These are phyloP conservation scores for Thalassophryne amazonica DNA, from an alignment of 2,797 vertebrate species.

Conservation along the genomic window DNA sequence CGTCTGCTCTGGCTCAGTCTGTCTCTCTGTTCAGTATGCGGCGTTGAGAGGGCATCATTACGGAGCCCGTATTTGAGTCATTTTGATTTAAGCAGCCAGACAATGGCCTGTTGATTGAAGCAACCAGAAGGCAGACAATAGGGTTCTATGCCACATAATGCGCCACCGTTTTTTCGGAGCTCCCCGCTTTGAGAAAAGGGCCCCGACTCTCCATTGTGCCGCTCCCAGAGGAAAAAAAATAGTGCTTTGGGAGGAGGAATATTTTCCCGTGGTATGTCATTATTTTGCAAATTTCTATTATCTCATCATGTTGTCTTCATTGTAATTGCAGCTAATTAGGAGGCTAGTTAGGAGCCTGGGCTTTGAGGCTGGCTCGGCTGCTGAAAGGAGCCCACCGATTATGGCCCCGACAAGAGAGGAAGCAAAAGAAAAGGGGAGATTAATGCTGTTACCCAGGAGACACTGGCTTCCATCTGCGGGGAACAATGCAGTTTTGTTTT, in stretches of 20 bases:
- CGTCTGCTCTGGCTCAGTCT: conserved; percentile 78
- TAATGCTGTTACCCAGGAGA: conserved; percentile 99
- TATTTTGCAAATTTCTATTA: conserved; percentile 99
- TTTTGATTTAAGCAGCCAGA: conserved; percentile 99
- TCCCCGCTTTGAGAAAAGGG: conserved; percentile 87
- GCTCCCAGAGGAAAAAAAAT: conserved; percentile 83
- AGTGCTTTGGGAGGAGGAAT: conserved; percentile 99
- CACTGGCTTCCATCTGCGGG: conserved; percentile 99
- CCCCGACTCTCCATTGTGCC: conserved; percentile 93
- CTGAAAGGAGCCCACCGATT: conserved; percentile 99
- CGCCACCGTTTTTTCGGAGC: conserved; percentile 93
- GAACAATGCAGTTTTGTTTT: conserved; percentile 99
- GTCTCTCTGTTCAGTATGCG: conserved; percentile 90
- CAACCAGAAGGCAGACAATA: conserved; percentile 99
- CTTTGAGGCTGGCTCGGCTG: conserved; percentile 99
- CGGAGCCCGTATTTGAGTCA: conserved; percentile 98
- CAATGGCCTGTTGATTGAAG: conserved; percentile 99
- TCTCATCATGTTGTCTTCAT: conserved; percentile 99
- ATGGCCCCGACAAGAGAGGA: conserved; percentile 94
- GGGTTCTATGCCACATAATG: conserved; percentile 99
- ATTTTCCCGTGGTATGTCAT: conserved; percentile 99
- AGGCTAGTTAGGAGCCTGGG: conserved; percentile 98
- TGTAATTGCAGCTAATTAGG: conserved; percentile 99
- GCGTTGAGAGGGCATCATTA: conserved; percentile 99
- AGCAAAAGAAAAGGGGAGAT: conserved; percentile 94